These are phyloP conservation scores for Papilio gigon DNA, from an alignment of 2,888 invertebrate species.

Conservation along the genomic window DNA sequence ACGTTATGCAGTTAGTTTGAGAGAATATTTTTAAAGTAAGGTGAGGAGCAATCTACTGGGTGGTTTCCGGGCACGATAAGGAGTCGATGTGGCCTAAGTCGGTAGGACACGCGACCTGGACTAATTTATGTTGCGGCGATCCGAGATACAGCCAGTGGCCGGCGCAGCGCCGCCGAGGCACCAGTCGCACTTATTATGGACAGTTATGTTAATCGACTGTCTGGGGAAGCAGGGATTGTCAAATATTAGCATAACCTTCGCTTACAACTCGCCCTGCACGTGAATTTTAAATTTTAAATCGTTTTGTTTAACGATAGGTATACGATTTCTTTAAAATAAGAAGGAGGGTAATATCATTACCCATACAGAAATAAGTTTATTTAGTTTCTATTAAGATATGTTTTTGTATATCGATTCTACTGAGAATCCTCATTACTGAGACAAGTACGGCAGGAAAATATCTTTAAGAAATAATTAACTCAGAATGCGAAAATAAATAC, in stretches of 20 bases:
- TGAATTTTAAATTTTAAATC: conserved; percentile 50
- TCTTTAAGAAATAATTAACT: too few relatives aligned
- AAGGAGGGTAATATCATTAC: too few relatives aligned
- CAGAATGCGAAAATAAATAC: too few relatives aligned
- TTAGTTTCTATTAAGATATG: too few relatives aligned
- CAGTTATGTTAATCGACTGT: conserved; percentile 71
- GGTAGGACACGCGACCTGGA: conserved; percentile 79
- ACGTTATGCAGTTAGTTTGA: conserved; percentile 59
- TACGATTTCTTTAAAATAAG: conserved; percentile 24
- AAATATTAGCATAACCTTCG: conserved; percentile 50
- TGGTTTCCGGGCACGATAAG: conserved; percentile 78
- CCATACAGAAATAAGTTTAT: too few relatives aligned
- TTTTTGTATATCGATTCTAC: too few relatives aligned
- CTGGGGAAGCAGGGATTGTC: conserved; percentile 56
- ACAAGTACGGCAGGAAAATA: too few relatives aligned
- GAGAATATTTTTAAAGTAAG: conserved; percentile 58
- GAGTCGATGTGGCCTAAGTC: conserved; percentile 75
- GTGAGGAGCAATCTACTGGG: conserved; percentile 56
- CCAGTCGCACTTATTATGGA: conserved; percentile 59
- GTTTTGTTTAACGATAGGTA: conserved; percentile 17
- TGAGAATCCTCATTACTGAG: too few relatives aligned
- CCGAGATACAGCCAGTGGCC: conserved; percentile 70
- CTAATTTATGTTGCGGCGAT: conserved; percentile 81
- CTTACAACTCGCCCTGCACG: conserved; percentile 41
- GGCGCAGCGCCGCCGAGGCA: conserved; percentile 62